phyloP scores from a whole-genome alignment of 2,797 vertebrate species.

The Cynopterus sphinx region DNA sequence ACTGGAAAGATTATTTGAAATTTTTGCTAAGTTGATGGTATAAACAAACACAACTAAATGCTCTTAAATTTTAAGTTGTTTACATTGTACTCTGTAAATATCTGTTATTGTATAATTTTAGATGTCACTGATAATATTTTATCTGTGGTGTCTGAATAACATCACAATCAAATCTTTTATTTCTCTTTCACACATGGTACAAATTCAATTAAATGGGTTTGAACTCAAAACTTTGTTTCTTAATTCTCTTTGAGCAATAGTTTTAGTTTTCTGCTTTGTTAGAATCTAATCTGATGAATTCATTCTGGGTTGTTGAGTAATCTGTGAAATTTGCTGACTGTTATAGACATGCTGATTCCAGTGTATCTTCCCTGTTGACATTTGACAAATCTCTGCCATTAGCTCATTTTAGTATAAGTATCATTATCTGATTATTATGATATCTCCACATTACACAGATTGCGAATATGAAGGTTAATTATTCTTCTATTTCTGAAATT shows the following conservation, averaged over 20 bases:
- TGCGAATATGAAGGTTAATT: neutral
- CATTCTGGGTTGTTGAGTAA: neutral
- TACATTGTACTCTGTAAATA: neutral
- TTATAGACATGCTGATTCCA: neutral
- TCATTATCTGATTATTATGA: constrained; percentile 3
- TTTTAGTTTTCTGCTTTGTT: constrained; percentile 6
- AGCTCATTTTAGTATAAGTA: neutral
- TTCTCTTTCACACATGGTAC: neutral
- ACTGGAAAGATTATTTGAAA: neutral
- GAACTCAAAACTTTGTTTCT: neutral
- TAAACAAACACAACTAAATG: neutral
- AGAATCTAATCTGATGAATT: neutral
- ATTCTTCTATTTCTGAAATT: neutral
- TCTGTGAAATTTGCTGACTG: neutral
- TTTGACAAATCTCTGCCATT: neutral
- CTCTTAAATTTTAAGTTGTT: constrained; percentile 5
- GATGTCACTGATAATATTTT: neutral
- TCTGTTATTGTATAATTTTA: neutral
- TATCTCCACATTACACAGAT: neutral
- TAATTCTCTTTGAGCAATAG: neutral
- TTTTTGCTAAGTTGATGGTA: constrained; percentile 20
- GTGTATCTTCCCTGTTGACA: neutral
- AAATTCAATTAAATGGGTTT: neutral
- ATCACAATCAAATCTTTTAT: neutral
- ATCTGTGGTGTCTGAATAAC: neutral